Conservation (phyloP, 2,113 vertebrate genomes). For the Oreotrochilus melanogaster region DNA sequence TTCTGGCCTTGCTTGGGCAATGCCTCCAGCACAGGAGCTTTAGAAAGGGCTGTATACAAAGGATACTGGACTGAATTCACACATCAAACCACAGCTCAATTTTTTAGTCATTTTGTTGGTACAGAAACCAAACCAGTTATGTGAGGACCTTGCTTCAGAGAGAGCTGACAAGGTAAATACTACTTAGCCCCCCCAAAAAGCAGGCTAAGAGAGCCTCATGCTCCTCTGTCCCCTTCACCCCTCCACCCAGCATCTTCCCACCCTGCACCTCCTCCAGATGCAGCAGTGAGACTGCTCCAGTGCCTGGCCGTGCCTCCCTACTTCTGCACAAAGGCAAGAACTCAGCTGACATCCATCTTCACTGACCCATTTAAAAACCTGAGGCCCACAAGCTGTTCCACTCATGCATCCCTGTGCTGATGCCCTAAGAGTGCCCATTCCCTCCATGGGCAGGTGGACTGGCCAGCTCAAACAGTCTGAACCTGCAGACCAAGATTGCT, state of each 20-base stretch:
- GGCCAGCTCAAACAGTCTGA: not conserved
- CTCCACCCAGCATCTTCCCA: not conserved
- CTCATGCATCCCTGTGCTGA: not conserved
- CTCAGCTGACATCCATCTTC: not conserved
- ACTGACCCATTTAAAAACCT: not conserved
- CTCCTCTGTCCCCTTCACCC: not conserved
- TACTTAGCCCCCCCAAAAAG: fast-evolving
- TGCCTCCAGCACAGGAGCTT: not conserved
- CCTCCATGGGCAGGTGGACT: fast-evolving
- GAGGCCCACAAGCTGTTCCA: fast-evolving
- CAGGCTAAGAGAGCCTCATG: not conserved
- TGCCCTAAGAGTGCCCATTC: not conserved
- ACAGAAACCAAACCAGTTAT: not conserved
- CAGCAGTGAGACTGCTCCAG: not conserved
- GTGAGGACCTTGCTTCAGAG: not conserved
- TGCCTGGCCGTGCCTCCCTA: fast-evolving
- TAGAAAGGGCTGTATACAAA: not conserved
- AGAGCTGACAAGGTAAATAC: not conserved
- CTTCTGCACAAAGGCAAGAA: not conserved
- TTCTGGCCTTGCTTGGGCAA: not conserved
- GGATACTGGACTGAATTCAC: not conserved
- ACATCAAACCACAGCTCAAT: not conserved
- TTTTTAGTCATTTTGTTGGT: not conserved
- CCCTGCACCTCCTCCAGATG: not conserved
- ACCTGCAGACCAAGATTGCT: not conserved